A percentile compares a stretch with the other conserved stretches of the same genome.
These are phyloP conservation scores for Oreortyx pictus DNA, from an alignment of 2,797 vertebrate species.

Conservation along the genomic window DNA sequence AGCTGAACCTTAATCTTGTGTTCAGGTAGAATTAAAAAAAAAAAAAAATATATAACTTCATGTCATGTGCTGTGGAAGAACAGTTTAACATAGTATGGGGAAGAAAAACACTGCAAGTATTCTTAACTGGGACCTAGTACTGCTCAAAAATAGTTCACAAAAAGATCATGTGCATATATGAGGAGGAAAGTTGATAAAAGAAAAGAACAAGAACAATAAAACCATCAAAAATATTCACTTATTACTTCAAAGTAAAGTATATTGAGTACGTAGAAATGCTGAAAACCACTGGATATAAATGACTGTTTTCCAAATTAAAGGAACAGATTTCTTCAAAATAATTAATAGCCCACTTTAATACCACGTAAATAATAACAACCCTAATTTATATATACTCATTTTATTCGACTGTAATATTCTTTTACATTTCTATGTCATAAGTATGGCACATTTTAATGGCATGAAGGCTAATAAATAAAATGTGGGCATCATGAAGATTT, in stretches of 20 bases:
- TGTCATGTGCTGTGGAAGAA: constrained; percentile 45
- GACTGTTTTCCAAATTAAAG: background rate
- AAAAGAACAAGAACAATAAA: background rate
- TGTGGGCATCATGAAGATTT: background rate
- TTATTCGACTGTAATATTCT: background rate
- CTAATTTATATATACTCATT: accelerated
- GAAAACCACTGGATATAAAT: background rate
- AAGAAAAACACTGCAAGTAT: constrained; percentile 42
- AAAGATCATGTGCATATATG: background rate
- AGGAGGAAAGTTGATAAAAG: background rate
- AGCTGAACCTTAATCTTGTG: background rate
- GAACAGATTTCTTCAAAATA: constrained; percentile 11
- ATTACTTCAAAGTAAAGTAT: background rate
- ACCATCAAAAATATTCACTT: background rate
- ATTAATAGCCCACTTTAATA: background rate
- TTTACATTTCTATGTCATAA: background rate
- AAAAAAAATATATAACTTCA: constrained; percentile 5
- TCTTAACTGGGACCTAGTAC: background rate
- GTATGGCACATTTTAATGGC: background rate
- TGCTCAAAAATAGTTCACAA: background rate
- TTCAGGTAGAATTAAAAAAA: constrained; percentile 39
- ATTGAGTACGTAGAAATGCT: background rate
- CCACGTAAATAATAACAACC: background rate
- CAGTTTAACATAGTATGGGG: constrained; percentile 20
- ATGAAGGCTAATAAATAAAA: background rate